phyloP scores from a whole-genome alignment of 2,888 invertebrate species.

The Ceriagrion tenellum region DNA sequence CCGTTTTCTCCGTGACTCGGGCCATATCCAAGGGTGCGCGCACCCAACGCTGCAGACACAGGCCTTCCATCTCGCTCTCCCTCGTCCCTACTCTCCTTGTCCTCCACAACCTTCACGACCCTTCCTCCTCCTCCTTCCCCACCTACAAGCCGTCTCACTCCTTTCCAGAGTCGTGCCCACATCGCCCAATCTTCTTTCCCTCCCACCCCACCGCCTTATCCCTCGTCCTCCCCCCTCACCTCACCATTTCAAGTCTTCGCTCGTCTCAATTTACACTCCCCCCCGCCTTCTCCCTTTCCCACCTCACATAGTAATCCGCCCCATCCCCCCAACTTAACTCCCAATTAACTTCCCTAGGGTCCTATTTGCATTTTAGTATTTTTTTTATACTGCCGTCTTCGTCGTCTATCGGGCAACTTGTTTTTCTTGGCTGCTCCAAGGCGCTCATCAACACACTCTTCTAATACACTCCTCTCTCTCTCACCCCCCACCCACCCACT shows the following conservation, averaged over 20 bases:
- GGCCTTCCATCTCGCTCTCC: not conserved
- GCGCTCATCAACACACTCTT: conserved; percentile 14
- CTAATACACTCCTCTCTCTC: not conserved
- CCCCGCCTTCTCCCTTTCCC: not conserved
- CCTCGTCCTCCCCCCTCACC: not conserved
- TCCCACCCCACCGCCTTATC: not conserved
- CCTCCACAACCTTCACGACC: conserved; percentile 21
- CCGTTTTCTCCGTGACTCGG: conserved; percentile 3
- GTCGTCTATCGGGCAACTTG: conserved; percentile 10
- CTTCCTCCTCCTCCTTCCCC: not conserved
- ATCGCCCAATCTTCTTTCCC: conserved; percentile 26
- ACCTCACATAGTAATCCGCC: conserved; percentile 11
- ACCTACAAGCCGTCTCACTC: not conserved
- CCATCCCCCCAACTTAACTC: conserved; percentile 14
- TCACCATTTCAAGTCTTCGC: conserved; percentile 25
- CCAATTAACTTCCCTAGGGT: conserved; percentile 33
- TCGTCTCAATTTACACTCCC: conserved; percentile 31
- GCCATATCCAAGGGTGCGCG: not conserved
- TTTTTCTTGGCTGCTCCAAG: not conserved
- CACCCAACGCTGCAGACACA: not conserved
- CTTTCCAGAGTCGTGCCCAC: not conserved
- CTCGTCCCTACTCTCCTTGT: not conserved
- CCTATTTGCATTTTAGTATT: conserved; percentile 8
- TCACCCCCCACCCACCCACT: not conserved
- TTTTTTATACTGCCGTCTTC: not conserved